Base-by-base conservation (phyloP, 53 echinoderm and acorn worm species). In the Mesocentrotus franciscanus region DNA sequence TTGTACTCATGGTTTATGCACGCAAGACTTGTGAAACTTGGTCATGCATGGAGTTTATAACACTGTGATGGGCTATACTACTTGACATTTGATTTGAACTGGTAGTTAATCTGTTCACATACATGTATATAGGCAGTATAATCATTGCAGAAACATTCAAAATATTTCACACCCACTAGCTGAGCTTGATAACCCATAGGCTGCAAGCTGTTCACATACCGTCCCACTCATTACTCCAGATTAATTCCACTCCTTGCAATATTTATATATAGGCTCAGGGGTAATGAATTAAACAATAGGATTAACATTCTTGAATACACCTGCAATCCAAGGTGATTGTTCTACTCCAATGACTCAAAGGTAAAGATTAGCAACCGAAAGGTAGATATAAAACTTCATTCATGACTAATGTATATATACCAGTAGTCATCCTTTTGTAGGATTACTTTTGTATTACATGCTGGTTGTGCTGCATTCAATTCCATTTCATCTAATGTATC, bases 301-400 rank as follows among this genome's bases (percentile, higher is more conserved):
- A 79, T 79, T 79, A 79, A 79, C 79, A 79, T 79, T 79, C 79
- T 75, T 75, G 30, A 11, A 13, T 75, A 75, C 75, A 75, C 75
- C 75, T 75, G 30, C 30, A 75, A 13, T 29, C 33, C 75, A 75
- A 75, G 75, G 75, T 29, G 30, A 75, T 26, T 75, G 29, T 26
- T 75, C 2, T 79, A 39, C 4, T 32, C 30, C 35, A 35, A 79
- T 79, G 79, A 79, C 79, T 39, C 79, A 79, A 79, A 79, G 75
- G 75, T 9, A 75, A 74, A 74, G 10, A 75, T 64, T 18, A 64
- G 64, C 64, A 64, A 64, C 64, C 20, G 4, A 20, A 64, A 64
- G 5, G 64, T 64, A 64, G 20, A 15, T 64, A 14, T 16, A 64
- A 64, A 64, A 64, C 64, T 64, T 64, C 20, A 64, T 64, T 75